Evolutionary conservation across 2,113 vertebrate genomes (phyloP).

Genomic region (Hemiscyllium ocellatum): DNA sequence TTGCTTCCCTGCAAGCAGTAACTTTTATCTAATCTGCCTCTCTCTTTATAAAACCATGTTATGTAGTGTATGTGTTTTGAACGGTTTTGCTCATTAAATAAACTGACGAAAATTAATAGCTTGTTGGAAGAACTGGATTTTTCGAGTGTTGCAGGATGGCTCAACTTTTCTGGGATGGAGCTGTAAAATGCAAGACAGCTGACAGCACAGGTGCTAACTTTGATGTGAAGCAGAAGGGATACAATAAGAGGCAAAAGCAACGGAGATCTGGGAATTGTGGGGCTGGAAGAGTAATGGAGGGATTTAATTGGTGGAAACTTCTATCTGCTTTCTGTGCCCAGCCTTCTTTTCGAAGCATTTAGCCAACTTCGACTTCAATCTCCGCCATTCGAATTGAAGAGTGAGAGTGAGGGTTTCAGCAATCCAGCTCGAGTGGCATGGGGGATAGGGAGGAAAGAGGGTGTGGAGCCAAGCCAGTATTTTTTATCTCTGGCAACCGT

Average conservation of each 20-base stretch:
- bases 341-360: not conserved
- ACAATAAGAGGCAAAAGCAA: not conserved
- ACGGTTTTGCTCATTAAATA: not conserved
- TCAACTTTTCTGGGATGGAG: not conserved
- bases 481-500: not conserved
- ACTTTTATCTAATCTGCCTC: not conserved
- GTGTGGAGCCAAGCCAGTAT: too few relatives aligned
- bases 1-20: not conserved
- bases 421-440: too few relatives aligned
- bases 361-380: not conserved
- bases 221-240: not conserved
- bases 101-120: not conserved
- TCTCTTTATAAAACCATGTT: not conserved
- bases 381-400: not conserved
- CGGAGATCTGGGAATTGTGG: too few relatives aligned
- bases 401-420: too few relatives aligned
- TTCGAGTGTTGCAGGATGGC: not conserved
- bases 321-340: not conserved
- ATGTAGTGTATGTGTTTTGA: too few relatives aligned
- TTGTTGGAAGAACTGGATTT: not conserved
- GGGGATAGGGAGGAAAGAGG: too few relatives aligned
- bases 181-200: not conserved
- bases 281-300: not conserved
- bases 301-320: not conserved
- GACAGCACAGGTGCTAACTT: not conserved